Evolutionary conservation across 2,797 vertebrate species (phyloP).

Genomic region (Simalia tracyae): DNA sequence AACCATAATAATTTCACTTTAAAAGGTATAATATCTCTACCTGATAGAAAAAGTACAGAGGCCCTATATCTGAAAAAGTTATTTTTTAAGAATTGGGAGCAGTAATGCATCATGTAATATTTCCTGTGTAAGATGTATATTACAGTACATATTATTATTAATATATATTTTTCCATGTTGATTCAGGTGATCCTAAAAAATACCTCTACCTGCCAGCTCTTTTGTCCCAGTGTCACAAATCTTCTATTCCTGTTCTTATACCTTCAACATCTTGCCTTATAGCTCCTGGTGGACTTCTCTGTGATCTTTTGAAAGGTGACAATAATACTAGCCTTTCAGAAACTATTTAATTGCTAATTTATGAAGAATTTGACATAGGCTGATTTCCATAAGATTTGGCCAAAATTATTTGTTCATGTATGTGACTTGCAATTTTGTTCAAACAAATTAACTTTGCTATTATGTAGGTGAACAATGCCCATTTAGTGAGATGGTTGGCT

Average conservation of each 20-base stretch:
- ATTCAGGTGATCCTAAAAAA: constrained; percentile 72
- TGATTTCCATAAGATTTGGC: background rate
- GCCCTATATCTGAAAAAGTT: background rate
- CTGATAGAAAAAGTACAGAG: background rate
- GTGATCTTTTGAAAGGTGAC: constrained; percentile 69
- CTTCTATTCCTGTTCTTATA: constrained; percentile 73
- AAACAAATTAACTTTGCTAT: background rate
- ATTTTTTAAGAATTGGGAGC: background rate
- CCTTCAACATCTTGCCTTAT: constrained; percentile 75
- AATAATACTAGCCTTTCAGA: background rate
- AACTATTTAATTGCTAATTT: background rate
- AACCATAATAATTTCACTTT: background rate
- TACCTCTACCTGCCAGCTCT: constrained; percentile 70
- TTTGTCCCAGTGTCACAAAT: constrained; percentile 69
- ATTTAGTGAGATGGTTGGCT: background rate
- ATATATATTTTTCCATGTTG: background rate
- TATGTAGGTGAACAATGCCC: background rate
- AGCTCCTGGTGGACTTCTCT: constrained; percentile 67
- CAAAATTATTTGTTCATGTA: background rate
- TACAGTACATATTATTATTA: background rate
- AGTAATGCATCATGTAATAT: background rate
- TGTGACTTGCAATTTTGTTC: background rate
- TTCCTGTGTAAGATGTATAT: background rate
- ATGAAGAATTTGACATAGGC: background rate
- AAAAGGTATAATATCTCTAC: background rate